A percentile compares a stretch with the other conserved stretches of the same genome.
Evolutionary conservation across 1,140 invertebrate species (phyloP).

Genomic region (Oreohelix idahoensis): DNA sequence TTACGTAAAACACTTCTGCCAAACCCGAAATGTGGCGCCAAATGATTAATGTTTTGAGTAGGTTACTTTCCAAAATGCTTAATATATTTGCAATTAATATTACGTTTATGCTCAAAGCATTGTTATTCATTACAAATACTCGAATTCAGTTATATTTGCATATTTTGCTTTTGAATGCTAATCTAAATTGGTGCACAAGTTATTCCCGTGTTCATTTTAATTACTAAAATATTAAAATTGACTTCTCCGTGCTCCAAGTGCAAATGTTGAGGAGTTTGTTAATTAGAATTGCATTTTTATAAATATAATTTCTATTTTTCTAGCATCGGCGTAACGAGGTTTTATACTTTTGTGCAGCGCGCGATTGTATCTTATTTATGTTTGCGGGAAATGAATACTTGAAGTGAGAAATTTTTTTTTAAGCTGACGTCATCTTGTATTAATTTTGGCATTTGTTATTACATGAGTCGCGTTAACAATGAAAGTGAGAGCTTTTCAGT

Average conservation of each 20-base stretch:
- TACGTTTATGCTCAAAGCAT: neutral
- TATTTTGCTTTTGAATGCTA: neutral
- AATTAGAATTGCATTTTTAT: neutral
- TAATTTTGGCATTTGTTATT: too few relatives aligned
- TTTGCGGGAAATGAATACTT: too few relatives aligned
- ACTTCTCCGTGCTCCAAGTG: neutral
- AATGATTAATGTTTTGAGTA: neutral
- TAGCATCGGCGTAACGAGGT: too few relatives aligned
- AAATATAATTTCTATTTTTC: too few relatives aligned
- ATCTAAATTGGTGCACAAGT: neutral
- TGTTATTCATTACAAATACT: neutral
- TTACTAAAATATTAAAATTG: neutral
- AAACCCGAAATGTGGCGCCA: neutral
- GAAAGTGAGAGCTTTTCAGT: too few relatives aligned
- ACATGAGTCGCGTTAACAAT: too few relatives aligned
- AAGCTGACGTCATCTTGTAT: too few relatives aligned
- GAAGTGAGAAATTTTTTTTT: too few relatives aligned
- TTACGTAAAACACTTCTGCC: neutral
- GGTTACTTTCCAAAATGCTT: too few relatives aligned
- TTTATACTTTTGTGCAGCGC: too few relatives aligned
- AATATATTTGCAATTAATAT: conserved; percentile 6
- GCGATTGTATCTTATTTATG: too few relatives aligned
- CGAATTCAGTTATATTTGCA: neutral
- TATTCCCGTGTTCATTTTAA: neutral
- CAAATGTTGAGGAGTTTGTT: neutral